phyloP scores from a whole-genome alignment of 2,113 vertebrate species.

The Macrotus californicus region DNA sequence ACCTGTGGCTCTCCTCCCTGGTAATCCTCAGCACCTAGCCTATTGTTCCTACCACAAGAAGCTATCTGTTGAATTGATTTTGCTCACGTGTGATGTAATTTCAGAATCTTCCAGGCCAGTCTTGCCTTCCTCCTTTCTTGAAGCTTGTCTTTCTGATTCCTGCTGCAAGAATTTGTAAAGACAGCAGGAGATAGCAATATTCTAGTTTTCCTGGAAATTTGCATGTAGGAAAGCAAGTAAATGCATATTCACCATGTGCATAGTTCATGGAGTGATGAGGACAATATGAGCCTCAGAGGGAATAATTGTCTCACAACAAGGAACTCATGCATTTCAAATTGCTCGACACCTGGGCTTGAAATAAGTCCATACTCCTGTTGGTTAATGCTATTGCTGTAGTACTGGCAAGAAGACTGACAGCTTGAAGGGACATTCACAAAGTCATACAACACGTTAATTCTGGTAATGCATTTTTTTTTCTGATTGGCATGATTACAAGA shows the following conservation, averaged over 20 bases:
- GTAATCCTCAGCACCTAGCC: background rate
- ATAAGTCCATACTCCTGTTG: slow-evolving; percentile 71
- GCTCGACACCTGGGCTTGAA: slow-evolving; percentile 79
- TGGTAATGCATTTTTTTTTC: slow-evolving; percentile 50
- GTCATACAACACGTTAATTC: slow-evolving; percentile 74
- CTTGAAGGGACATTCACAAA: slow-evolving; percentile 77
- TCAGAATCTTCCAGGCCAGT: background rate
- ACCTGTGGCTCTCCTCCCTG: background rate
- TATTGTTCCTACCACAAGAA: background rate
- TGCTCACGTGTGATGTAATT: background rate
- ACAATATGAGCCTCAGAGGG: slow-evolving; percentile 67
- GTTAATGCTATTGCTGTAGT: slow-evolving; percentile 63
- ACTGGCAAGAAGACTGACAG: slow-evolving; percentile 75
- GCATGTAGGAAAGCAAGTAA: slow-evolving; percentile 59
- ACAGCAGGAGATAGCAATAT: background rate
- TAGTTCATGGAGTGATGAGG: slow-evolving; percentile 61
- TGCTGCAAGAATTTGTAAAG: slow-evolving; percentile 24
- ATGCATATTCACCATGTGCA: slow-evolving; percentile 55
- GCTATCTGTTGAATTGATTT: background rate
- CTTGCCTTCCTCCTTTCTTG: background rate
- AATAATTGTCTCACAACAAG: slow-evolving; percentile 79
- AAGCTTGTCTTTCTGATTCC: background rate
- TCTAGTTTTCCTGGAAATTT: slow-evolving; percentile 55
- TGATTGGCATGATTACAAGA: slow-evolving; percentile 56
- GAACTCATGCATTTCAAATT: slow-evolving; percentile 77